Evolutionary conservation across 2,113 vertebrate species (phyloP), one percentile per base, ranked within the genome.

Genomic region (Myodes glareolus): DNA sequence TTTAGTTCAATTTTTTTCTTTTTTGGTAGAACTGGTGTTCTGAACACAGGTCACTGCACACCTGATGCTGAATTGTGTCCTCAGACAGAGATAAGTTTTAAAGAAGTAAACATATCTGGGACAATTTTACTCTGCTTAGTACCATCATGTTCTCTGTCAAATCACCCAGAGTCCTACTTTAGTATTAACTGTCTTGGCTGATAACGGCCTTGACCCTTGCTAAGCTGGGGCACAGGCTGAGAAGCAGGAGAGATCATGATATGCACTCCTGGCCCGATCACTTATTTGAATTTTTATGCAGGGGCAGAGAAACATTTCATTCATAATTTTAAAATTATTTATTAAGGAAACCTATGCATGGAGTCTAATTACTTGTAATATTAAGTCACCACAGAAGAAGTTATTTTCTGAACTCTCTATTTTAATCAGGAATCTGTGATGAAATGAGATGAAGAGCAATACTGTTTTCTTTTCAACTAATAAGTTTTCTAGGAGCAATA

Each of bases 401-500:
- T 21, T 47, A 31, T 55, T 68, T 89, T 84, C 36, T 72, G 14
- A 96, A 19, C 33, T 23, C 47, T 12, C 11, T 9, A 33, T 36
- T 8, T 73, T 65, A 45, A 78, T 61, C 61, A 67, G 85, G 16
- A 55, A 8, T 92, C 63, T 33, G 2, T 31, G 67, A 93, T 52
- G n/a, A 93, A 91, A 47, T 45, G 72, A 78, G 76, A 80, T 8
- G 12, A 39, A 77, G 33, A 63, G 31, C 33, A 33, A 7, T 19
- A 9, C 63, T 67, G 9, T 47, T 58, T 67, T 42, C 4, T 42
- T 87, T 29, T 42, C 31, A 68, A 16, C 72, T 76, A 72, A 65
- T 67, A 72, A 36, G 27, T 39, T 85, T 96, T 94, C 72, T 67
- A 95, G 55, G 61, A 96, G 72, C 23, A 33, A 87, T 39, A 27